Base-by-base conservation (phyloP, 1,140 invertebrate genomes). In the Cheumatopsyche charites region DNA sequence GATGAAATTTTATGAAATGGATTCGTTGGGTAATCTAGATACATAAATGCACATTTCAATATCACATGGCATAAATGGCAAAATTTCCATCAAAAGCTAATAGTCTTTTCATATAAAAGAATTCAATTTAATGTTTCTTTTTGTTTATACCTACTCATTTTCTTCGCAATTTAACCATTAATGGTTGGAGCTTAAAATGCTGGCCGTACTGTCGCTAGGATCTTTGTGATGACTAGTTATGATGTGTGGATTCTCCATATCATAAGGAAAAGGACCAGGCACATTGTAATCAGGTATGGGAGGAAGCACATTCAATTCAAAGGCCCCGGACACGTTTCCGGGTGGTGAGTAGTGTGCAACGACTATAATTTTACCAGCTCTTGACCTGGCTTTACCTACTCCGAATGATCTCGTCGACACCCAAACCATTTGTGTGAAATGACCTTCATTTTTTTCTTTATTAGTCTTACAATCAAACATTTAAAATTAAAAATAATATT, bases 391-490 rank as follows among this genome's bases (percentile, higher is more conserved):
- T 79, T 92, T 92, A 13, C 93, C 94, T 2, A 96, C 88, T 0
- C 95, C 95, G 77, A 96, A 89, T 77, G 90, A 87, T 49, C 87
- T 87, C 6, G 90, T 92, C 5, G 84, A 88, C 26, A 89, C 88
- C 95, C 95, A 97, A 13, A 97, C 91, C 79, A 97, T 85, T 83
- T 97, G 94, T 0, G 94, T 95, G 81, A 96, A 97, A 79, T 96
- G 92, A 77, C 93, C 93, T 93, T 79, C 52, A 78, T 42, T 42
- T 42, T n/a, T n/a, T n/a, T n/a, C n/a, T n/a, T n/a, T n/a, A n/a
- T n/a, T n/a, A n/a, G n/a, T n/a, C n/a, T n/a, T n/a, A n/a, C n/a
- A n/a, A n/a, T n/a, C n/a, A n/a, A n/a, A n/a, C n/a, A n/a, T n/a
- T n/a, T n/a, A n/a, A n/a, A n/a, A n/a, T n/a, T n/a, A 36, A 36